Conservation (phyloP, 2,113 vertebrate genomes). For the Clinocottus analis region DNA sequence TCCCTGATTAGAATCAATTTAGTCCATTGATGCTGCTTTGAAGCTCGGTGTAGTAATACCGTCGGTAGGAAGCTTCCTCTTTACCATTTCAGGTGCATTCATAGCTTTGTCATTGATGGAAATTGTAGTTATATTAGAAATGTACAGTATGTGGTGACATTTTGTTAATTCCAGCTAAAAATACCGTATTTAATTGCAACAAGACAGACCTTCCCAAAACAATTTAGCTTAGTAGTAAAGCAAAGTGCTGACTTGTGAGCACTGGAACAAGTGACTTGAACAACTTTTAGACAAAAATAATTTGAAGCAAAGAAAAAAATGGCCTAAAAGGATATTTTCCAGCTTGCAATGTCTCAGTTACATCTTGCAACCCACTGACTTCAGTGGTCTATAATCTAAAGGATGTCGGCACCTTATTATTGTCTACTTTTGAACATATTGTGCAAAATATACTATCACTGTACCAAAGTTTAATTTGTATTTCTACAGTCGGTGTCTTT, state of each 20-base stretch:
- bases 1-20: neutral
- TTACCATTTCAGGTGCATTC: neutral
- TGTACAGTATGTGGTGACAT: neutral
- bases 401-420: neutral
- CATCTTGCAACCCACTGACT: neutral
- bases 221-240: neutral
- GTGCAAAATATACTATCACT: neutral
- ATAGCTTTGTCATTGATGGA: neutral
- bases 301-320: neutral
- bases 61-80: neutral
- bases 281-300: neutral
- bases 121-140: neutral
- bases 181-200: no score
- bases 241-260: neutral
- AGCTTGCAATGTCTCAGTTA: neutral
- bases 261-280: neutral
- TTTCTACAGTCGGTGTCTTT: neutral
- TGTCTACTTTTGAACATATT: neutral
- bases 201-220: neutral
- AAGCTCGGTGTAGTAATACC: neutral
- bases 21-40: neutral
- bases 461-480: neutral
- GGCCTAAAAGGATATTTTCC: neutral
- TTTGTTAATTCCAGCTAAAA: neutral
- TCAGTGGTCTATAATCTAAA: neutral